These are phyloP conservation scores for Theocolax elegans DNA, from an alignment of 1,140 invertebrate species.

Conservation along the genomic window DNA sequence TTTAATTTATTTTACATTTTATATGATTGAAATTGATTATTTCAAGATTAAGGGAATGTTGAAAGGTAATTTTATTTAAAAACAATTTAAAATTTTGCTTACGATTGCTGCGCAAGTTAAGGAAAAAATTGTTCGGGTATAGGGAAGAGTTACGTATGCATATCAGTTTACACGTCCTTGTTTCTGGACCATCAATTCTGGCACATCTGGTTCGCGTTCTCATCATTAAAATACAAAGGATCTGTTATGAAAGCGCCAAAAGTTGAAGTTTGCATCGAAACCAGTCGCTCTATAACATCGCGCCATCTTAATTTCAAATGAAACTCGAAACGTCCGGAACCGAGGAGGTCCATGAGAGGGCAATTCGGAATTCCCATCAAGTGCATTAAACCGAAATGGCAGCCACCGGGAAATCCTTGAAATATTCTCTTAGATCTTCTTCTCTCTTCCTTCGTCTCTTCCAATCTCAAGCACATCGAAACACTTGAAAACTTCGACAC, in stretches of 20 bases:
- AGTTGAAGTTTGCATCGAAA: neutral
- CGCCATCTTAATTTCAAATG: conserved; percentile 2
- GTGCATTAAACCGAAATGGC: conserved; percentile 9
- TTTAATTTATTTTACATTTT: too few species aligned
- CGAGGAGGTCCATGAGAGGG: neutral
- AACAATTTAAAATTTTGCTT: neutral
- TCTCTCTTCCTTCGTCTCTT: too few species aligned
- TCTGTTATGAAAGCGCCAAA: neutral
- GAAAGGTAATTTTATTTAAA: neutral
- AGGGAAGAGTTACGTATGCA: neutral
- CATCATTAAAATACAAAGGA: conserved; percentile 13
- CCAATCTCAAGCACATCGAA: neutral
- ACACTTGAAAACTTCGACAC: conserved; percentile 1
- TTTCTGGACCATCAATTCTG: too few species aligned
- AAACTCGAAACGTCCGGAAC: neutral
- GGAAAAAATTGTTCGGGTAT: neutral
- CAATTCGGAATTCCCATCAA: conserved; percentile 7
- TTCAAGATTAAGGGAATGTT: too few species aligned
- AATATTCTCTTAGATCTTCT: neutral
- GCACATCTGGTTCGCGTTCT: neutral
- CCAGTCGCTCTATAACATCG: neutral
- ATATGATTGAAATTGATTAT: too few species aligned
- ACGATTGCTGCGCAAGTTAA: neutral
- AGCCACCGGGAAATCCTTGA: neutral
- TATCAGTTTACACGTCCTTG: too few species aligned